Percentiles rank a stretch among this genome's conserved stretches.
These are phyloP conservation scores for Phocides pigmalion DNA, from an alignment of 1,140 invertebrate species.

Conservation along the genomic window DNA sequence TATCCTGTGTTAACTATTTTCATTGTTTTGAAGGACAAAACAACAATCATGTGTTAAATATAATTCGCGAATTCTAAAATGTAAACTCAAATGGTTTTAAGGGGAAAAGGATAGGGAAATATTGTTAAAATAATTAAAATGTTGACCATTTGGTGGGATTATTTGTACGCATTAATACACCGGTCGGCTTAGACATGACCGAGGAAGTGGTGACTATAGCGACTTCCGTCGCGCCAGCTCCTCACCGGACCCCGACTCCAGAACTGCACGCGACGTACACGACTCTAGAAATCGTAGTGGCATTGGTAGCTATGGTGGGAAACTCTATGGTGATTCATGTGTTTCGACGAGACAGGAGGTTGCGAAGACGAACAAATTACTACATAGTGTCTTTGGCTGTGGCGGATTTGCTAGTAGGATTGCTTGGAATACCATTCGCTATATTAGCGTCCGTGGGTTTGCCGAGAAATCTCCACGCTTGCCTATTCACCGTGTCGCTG, in stretches of 20 bases:
- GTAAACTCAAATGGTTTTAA: neutral
- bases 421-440: slow-evolving; percentile 93
- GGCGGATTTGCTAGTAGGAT: slow-evolving; percentile 92
- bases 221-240: slow-evolving; percentile 54
- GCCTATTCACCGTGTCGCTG: slow-evolving; percentile 94
- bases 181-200: slow-evolving; percentile 39
- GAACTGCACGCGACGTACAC: slow-evolving; percentile 88
- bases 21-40: too few species aligned
- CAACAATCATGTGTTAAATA: neutral
- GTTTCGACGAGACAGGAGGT: slow-evolving; percentile 89
- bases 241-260: slow-evolving; percentile 69
- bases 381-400: slow-evolving; percentile 95
- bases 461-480: slow-evolving; percentile 91
- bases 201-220: slow-evolving; percentile 49
- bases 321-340: slow-evolving; percentile 94
- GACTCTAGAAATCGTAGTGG: slow-evolving; percentile 91
- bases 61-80: neutral
- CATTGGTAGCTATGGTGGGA: slow-evolving; percentile 91
- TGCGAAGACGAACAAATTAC: slow-evolving; percentile 94
- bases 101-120: neutral
- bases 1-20: too few species aligned
- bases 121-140: neutral
- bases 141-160: slow-evolving; percentile 9
- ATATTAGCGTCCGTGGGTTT: slow-evolving; percentile 87
- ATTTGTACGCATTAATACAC: slow-evolving; percentile 28